Percentiles rank a stretch among this genome's conserved stretches.
Evolutionary conservation across 2,113 vertebrate genomes (phyloP).

Genomic region (Pyxicephalus adspersus): DNA sequence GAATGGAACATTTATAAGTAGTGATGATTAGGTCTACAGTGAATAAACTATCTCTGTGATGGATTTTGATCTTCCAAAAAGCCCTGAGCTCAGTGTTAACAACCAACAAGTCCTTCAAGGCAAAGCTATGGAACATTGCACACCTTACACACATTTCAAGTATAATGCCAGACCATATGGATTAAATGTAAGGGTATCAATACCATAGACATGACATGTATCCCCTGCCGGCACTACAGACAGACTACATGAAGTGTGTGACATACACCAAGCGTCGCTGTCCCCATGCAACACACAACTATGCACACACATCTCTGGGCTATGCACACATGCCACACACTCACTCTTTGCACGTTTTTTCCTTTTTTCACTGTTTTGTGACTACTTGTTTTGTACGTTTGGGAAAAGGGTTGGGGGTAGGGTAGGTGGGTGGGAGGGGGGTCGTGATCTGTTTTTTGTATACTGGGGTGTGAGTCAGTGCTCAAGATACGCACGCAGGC

Average conservation of each 20-base stretch:
- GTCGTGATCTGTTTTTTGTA: conserved; percentile 48
- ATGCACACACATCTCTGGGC: conserved; percentile 43
- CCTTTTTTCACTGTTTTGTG: conserved; percentile 38
- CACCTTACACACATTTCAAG: too few species aligned
- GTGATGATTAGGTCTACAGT: too few species aligned
- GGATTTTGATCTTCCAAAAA: too few species aligned
- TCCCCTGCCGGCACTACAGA: neutral
- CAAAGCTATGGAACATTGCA: too few species aligned
- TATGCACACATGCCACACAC: conserved; percentile 44
- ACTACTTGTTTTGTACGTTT: conserved; percentile 50
- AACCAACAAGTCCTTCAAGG: too few species aligned
- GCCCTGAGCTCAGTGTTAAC: too few species aligned
- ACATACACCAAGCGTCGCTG: neutral
- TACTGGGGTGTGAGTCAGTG: conserved; percentile 21
- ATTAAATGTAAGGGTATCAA: neutral
- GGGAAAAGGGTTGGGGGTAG: conserved; percentile 7
- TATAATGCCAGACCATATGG: neutral
- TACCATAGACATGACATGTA: neutral
- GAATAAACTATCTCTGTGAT: too few species aligned
- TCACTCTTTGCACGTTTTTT: conserved; percentile 49
- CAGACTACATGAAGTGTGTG: neutral
- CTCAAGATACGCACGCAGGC: conserved; percentile 46
- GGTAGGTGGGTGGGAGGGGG: conserved; percentile 28
- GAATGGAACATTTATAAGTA: too few species aligned
- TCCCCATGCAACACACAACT: conserved; percentile 8